Base-by-base conservation (phyloP, 2,113 vertebrate species). In the Rhizomys pruinosus region DNA sequence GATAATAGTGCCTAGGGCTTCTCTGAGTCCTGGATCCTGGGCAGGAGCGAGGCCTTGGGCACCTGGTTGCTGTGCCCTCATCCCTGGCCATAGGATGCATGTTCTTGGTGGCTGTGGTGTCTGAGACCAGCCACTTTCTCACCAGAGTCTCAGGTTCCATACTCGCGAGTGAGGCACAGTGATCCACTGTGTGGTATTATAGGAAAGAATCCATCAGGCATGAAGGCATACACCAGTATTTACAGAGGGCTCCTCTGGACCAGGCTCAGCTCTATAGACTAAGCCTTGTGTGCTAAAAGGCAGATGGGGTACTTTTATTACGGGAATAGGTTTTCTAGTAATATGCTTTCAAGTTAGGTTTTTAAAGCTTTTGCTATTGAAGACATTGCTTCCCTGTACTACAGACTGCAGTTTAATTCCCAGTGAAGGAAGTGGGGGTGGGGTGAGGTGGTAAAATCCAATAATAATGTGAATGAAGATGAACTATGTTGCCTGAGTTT, bases 401-500 rank as follows among this genome's bases (percentile, higher is more conserved):
- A 22, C 57, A 32, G 78, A 84, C 42, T 78, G 12, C 34, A 12
- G 57, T 69, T 71, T 57, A 71, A 59, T 71, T 93, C 64, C 42
- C 29, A 68, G 23, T 74, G 74, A 74, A 69, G 66, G 57, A n/a
- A 84, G 61, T 63, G n/a, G n/a, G n/a, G n/a, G n/a, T n/a, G n/a
- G n/a, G n/a, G n/a, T n/a, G 78, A 74, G 86, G 47, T 52, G 29
- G 37, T 52, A 5, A 59, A 63, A 25, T 39, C n/a, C 85, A 4
- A n/a, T 39, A 37, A 44, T 84, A 71, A 39, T 27, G 72, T 74
- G 72, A 73, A 19, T 68, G 69, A n/a, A 44, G 87, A 34, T 44
- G 52, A 93, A 82, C 42, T 82, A 81, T 87, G 72, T 61, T n/a
- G n/a, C n/a, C n/a, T n/a, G n/a, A 37, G 71, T 74, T 73, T 63